Percentiles rank a stretch among this genome's conserved stretches.
These are phyloP conservation scores for Sminthopsis crassicaudata DNA, from an alignment of 2,113 vertebrate genomes.

Conservation along the genomic window DNA sequence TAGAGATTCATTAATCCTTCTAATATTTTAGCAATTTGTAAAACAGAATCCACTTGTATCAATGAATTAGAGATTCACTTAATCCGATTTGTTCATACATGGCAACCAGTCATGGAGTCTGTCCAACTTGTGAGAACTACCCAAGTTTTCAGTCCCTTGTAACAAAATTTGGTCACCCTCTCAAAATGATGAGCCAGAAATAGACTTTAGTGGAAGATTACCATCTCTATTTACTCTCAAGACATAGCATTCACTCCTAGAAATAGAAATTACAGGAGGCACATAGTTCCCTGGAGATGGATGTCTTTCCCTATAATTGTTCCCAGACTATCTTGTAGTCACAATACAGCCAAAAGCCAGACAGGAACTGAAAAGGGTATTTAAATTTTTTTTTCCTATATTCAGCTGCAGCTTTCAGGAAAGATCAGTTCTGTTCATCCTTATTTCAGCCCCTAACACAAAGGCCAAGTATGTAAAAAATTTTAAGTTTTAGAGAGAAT, in stretches of 20 bases:
- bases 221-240: neutral
- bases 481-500: neutral
- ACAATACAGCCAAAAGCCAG: neutral
- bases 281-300: neutral
- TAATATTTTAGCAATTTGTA: neutral
- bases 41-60: neutral
- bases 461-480: neutral
- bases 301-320: neutral
- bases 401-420: constrained; percentile 11
- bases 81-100: neutral
- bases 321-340: constrained; percentile 31
- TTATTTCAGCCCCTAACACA: neutral
- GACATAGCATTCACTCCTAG: neutral
- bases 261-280: neutral
- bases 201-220: neutral
- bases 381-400: constrained; percentile 21
- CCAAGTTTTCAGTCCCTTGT: neutral
- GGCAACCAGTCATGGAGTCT: neutral
- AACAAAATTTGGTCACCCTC: neutral
- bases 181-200: neutral
- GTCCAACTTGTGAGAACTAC: neutral
- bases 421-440: neutral
- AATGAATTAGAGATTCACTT: neutral
- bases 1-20: neutral
- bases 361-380: constrained; percentile 29